A percentile compares a stretch with the other conserved stretches of the same genome.
phyloP scores from a whole-genome alignment of 2,113 vertebrate genomes.

The Edolisoma coerulescens region DNA sequence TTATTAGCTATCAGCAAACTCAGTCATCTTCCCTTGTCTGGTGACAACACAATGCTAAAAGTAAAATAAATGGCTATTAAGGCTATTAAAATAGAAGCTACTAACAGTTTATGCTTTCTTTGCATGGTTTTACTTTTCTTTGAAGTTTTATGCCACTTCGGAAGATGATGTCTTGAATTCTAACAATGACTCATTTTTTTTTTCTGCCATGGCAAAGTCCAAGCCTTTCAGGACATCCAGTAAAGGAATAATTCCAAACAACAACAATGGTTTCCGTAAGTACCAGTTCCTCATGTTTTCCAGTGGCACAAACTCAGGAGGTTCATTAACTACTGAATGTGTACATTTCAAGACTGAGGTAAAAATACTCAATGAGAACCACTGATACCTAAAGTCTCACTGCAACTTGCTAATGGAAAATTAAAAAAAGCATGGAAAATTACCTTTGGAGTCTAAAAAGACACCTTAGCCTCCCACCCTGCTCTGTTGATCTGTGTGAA shows the following conservation, averaged over 20 bases:
- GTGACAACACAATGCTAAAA: background rate
- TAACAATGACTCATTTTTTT: background rate
- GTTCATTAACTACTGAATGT: background rate
- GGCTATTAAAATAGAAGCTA: background rate
- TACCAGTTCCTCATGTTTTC: background rate
- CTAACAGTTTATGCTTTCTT: background rate
- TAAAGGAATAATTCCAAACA: background rate
- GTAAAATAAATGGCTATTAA: background rate
- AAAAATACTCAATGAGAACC: background rate
- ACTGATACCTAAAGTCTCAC: background rate
- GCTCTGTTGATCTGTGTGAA: background rate
- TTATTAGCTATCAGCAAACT: background rate
- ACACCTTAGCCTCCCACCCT: background rate
- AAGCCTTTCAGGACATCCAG: background rate
- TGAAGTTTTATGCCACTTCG: background rate
- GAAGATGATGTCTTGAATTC: background rate
- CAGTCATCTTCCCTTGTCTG: background rate
- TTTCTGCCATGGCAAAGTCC: background rate
- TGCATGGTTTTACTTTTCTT: background rate
- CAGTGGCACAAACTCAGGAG: background rate
- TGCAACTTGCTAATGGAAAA: background rate
- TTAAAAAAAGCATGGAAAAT: background rate
- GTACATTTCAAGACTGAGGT: background rate
- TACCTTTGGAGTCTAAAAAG: background rate
- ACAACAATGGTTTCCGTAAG: rapidly evolving